Percentiles rank a stretch among this genome's conserved stretches.
These are phyloP conservation scores for Plemyria rubiginata DNA, from an alignment of 2,888 invertebrate genomes.

Conservation along the genomic window DNA sequence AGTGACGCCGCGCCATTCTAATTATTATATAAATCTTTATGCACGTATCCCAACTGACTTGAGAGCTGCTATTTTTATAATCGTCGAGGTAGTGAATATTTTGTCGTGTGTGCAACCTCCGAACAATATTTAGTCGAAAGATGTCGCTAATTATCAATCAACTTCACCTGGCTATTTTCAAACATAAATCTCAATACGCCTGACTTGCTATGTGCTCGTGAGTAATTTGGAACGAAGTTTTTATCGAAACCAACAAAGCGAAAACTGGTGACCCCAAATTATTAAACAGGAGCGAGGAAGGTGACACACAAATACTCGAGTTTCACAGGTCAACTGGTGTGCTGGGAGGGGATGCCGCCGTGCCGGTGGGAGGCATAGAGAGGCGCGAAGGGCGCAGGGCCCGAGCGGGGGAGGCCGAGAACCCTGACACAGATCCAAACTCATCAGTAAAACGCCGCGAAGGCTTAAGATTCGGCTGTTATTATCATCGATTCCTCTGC, in stretches of 20 bases:
- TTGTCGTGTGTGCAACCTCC: constrained; percentile 13
- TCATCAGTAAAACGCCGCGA: constrained; percentile 74
- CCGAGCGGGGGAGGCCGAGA: constrained; percentile 67
- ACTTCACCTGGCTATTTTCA: constrained; percentile 28
- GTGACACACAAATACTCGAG: constrained; percentile 73
- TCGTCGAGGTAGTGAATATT: constrained; percentile 4
- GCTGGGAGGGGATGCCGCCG: constrained; percentile 44
- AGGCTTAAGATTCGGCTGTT: constrained; percentile 78
- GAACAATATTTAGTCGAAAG: constrained; percentile 8
- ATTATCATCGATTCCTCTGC: constrained; percentile 79
- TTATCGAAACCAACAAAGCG: constrained; percentile 39
- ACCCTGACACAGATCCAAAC: constrained; percentile 83
- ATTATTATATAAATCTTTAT: constrained; percentile 41
- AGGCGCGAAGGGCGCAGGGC: constrained; percentile 69
- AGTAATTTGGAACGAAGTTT: constrained; percentile 36
- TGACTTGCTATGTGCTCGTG: constrained; percentile 24
- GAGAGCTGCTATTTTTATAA: constrained; percentile 18
- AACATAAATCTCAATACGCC: constrained; percentile 29
- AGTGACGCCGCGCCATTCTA: constrained; percentile 58
- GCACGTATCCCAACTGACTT: constrained; percentile 27
- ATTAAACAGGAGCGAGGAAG: constrained; percentile 67
- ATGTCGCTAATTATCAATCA: constrained; percentile 31
- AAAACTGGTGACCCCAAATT: constrained; percentile 59
- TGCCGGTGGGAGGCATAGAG: constrained; percentile 61
- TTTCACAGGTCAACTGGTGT: constrained; percentile 77